Conservation (phyloP, 2,113 vertebrate genomes). For the Xyrauchen texanus region DNA sequence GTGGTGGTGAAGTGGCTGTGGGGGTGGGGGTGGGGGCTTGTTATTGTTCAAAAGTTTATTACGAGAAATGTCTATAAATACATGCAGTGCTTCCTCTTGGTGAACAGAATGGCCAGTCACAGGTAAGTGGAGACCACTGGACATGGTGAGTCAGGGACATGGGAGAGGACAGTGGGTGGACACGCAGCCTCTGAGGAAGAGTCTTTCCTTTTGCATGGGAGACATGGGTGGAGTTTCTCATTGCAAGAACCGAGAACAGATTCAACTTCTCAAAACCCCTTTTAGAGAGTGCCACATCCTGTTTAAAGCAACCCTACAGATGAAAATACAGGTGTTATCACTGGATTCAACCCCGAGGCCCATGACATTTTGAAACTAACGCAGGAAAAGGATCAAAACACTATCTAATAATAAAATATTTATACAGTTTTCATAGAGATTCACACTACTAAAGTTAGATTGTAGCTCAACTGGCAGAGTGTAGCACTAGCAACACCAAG, state of each 20-base stretch:
- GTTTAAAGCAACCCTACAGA: not conserved
- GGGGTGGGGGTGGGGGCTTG: conserved; percentile 61
- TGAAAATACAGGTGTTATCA: not conserved
- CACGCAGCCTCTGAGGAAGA: conserved; percentile 27
- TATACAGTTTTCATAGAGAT: too few relatives aligned
- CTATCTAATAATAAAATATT: not conserved
- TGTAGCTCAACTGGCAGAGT: too few relatives aligned
- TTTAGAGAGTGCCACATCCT: conserved; percentile 16
- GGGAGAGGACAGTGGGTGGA: conserved; percentile 59
- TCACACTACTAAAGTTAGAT: too few relatives aligned
- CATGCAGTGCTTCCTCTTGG: conserved; percentile 71
- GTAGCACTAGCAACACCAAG: too few relatives aligned
- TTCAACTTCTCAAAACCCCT: conserved; percentile 34
- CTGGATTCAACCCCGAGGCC: not conserved
- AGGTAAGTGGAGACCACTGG: conserved; percentile 66
- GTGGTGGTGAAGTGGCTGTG: conserved; percentile 29
- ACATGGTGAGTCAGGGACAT: conserved; percentile 68
- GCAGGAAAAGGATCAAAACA: not conserved
- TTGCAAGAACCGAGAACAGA: conserved; percentile 35
- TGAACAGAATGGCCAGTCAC: conserved; percentile 67
- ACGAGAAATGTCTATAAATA: conserved; percentile 79
- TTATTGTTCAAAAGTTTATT: conserved; percentile 75
- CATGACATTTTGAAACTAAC: not conserved
- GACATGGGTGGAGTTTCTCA: conserved; percentile 7
- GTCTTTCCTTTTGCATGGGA: conserved; percentile 13